phyloP scores from a whole-genome alignment of 1,140 invertebrate genomes.

The Tenebrio molitor region DNA sequence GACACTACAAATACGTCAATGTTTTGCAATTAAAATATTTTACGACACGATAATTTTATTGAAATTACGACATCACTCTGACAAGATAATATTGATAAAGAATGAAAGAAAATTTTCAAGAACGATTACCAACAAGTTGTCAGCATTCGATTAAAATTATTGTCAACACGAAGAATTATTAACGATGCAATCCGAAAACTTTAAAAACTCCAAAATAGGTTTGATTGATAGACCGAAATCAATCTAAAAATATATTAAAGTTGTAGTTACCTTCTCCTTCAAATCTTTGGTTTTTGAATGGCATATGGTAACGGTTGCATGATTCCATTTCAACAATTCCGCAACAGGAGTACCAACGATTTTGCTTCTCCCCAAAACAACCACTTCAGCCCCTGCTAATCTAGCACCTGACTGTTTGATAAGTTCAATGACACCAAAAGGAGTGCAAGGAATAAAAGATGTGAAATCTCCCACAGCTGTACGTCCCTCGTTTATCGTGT shows the following conservation, averaged over 20 bases:
- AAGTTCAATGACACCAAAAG: slow-evolving; percentile 92
- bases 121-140: too few species aligned
- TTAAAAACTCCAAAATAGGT: too few species aligned
- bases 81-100: too few species aligned
- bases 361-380: slow-evolving; percentile 96
- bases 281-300: slow-evolving; percentile 95
- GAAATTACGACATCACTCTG: too few species aligned
- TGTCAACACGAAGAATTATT: too few species aligned
- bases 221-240: too few species aligned
- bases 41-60: too few species aligned
- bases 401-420: slow-evolving; percentile 86
- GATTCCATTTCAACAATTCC: slow-evolving; percentile 95
- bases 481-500: slow-evolving; percentile 93
- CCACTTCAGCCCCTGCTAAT: slow-evolving; percentile 89
- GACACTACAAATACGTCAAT: slow-evolving; percentile 61
- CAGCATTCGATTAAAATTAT: too few species aligned
- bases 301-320: slow-evolving; percentile 97
- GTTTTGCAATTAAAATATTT: too few species aligned
- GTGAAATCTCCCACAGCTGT: slow-evolving; percentile 86
- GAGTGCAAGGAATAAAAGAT: slow-evolving; percentile 94
- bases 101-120: too few species aligned
- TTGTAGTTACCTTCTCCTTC: slow-evolving; percentile 76
- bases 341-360: slow-evolving; percentile 97
- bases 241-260: not conserved
- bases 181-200: too few species aligned